Evolutionary conservation across 2,797 vertebrate species (phyloP), one percentile per base, ranked within the genome.

Genomic region (Microcaecilia unicolor): DNA sequence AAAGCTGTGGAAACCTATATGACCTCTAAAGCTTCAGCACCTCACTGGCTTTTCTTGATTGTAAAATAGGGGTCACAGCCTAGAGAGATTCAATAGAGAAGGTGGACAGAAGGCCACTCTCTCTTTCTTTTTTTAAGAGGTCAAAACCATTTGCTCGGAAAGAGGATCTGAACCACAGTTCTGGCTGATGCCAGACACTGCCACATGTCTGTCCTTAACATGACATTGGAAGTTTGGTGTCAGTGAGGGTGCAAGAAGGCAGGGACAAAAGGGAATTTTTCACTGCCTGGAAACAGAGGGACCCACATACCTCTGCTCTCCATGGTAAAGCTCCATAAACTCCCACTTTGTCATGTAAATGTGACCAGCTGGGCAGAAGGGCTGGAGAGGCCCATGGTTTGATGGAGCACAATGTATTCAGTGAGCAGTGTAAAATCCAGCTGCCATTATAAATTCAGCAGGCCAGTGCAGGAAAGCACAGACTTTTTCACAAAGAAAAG

Each of bases 311-410:
- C 81, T 86, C 80, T 61, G 70, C 85, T 90, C 88, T 86, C 88
- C 85, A 89, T 89, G 82, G 87, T 76, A 46, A 90, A 88, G 70
- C 79, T 71, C 81, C 63, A 55, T 81, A 79, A 85, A 84, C 58
- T 79, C 67, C 67, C 66, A 59, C 87, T 82, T 98, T 98, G 91
- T 97, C 86, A 97, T 98, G 93, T 86, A 97, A 93, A 98, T 97
- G 83, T 74, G 69, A 64, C 71, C 41, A 75, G 70, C 71, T 55
- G 31, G 55, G 65, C 61, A 56, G 40, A 25, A 74, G 76, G 74
- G 76, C 69, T 75, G 35, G 48, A 48, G 49, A 63, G 60, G 51
- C 18, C 27, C 15, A 19, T 31, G 22, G 26, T 25, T 40, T 31
- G 24, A 23, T 29, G 18, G 14, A 11, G 24, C 20, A 37, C 20